Base-by-base conservation (phyloP, 2,797 vertebrate species). In the Sitta carolinensis region DNA sequence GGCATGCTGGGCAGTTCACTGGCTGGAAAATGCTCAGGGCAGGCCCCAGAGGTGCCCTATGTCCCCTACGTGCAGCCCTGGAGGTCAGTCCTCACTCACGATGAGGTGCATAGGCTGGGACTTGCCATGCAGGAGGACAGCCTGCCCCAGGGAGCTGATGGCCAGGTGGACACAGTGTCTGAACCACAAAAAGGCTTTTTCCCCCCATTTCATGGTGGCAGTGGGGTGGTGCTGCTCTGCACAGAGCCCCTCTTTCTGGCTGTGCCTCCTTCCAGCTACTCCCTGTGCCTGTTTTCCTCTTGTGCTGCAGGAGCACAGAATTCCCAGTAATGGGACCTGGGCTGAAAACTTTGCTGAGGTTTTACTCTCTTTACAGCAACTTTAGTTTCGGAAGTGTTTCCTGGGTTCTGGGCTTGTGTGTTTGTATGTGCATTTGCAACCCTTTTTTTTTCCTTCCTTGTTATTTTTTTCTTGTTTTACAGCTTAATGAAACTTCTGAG, bases 41-140 rank as follows among this genome's bases (percentile, higher is more conserved):
- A 42, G 77, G 34, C 10, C 26, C 19, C 36, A 15, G 50, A 61
- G 62, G 7, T 54, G 32, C 21, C 13, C 15, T 30, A 0, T 0
- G 0, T 59, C 18, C 57, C 6, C 67, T 42, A 3, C 0, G 0
- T 66, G 42, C 64, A 36, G 40, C 25, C 12, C 5, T 4, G 2
- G 22, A 52, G 32, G 16, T 81, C 29, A 75, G 17, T 2, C 3
- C 42, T 55, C 26, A 9, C 32, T 84, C 5, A 3, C 0, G 1
- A 11, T 54, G 29, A 12, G 38, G 4, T 3, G 2, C 16, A 4
- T 16, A 10, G 45, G 25, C 26, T 82, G 58, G 38, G 48, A 30
- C 40, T 27, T 51, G 13, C 57, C 29, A 1, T 10, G 26, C 0
- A 11, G 42, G 25, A 40, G 40, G 25, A 20, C 30, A 83, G 0